Percentiles rank a stretch among this genome's conserved stretches.
Evolutionary conservation across 2,113 vertebrate species (phyloP).

Genomic region (Oceanites oceanicus): DNA sequence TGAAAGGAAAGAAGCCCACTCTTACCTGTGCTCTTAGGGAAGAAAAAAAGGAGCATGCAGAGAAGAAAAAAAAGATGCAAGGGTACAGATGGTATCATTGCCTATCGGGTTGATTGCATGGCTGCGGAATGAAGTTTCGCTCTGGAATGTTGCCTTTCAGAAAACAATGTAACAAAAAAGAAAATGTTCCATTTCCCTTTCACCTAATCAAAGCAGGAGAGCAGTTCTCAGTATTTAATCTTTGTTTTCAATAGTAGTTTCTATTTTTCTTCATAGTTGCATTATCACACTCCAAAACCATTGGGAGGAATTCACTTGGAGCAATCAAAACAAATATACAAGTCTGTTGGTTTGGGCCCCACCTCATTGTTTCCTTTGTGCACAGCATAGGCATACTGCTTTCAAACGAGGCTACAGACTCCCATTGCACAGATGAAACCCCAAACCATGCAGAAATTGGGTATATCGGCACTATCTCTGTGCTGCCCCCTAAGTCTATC

Average conservation of each 20-base stretch:
- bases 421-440: neutral
- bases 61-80: neutral
- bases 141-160: neutral
- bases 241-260: neutral
- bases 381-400: neutral
- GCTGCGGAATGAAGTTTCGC: neutral
- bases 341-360: neutral
- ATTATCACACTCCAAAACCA: neutral
- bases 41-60: neutral
- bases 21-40: neutral
- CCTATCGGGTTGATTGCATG: neutral
- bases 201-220: constrained; percentile 18
- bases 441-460: neutral
- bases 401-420: neutral
- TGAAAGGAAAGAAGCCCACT: neutral
- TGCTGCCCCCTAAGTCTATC: neutral
- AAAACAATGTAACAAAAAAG: neutral
- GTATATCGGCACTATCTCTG: neutral
- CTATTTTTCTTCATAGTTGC: neutral
- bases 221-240: neutral
- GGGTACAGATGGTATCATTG: neutral
- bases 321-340: neutral
- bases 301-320: neutral
- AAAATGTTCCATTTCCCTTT: neutral
- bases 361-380: neutral